Base-by-base conservation (phyloP, 2,113 vertebrate genomes). In the Climacteris rufus region DNA sequence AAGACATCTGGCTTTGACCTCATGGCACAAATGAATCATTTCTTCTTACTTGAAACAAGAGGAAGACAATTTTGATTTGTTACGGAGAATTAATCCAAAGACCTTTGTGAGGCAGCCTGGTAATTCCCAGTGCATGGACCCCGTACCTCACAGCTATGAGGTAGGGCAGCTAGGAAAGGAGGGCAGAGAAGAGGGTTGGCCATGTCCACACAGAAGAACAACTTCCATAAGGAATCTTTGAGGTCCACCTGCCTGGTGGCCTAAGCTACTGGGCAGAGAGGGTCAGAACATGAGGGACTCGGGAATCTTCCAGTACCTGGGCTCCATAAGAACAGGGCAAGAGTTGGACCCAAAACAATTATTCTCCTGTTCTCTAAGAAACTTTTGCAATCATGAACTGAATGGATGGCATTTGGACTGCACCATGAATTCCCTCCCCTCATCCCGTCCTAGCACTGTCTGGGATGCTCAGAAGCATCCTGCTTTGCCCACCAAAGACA, bases 1-100 rank as follows among this genome's bases (percentile, higher is more conserved):
- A 69, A 88, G 81, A 70, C 2, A 23, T 9, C 50, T 95, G 74
- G 52, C 63, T 66, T 81, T 88, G 75, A 83, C 87, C 54, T 89
- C 45, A 28, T 49, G 30, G 35, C 19, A 63, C 35, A 42, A 77
- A 76, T 69, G 16, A n/a, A 35, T 60, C 50, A 40, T 45, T 82
- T 79, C 17, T 64, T 85, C 1, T 1, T 66, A 22, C 24, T 42
- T 56, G n/a, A 80, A 92, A 54, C 35, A 75, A 79, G 17, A 83
- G 40, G 63, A 83, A 61, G n/a, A 69, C 27, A 30, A 37, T 49
- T 60, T 57, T 60, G 16, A 57, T 65, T 74, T 81, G 13, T 31
- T 65, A 74, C 0, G 2, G 11, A 64, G 6, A 11, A 40, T 47
- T 61, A 83, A 69, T 40, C 14, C 11, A 78, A 65, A 94, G 64